A percentile compares a stretch with the other conserved stretches of the same genome.
phyloP scores from a whole-genome alignment of 2,888 invertebrate genomes.

The Drosophila pseudotalamancana region DNA sequence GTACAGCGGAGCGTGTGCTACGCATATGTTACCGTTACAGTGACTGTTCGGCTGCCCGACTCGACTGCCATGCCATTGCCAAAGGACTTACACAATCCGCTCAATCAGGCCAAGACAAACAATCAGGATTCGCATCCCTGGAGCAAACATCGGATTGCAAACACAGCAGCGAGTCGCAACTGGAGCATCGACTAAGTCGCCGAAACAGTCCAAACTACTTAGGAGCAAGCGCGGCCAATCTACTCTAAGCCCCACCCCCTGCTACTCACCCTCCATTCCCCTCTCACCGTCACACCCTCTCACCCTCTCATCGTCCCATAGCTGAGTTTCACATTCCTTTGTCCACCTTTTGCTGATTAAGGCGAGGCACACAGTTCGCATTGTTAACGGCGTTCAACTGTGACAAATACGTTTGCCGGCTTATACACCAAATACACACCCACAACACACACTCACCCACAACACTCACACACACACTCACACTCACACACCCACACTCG shows the following conservation, averaged over 20 bases:
- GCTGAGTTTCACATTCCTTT: conserved; percentile 4
- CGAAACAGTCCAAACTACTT: conserved; percentile 45
- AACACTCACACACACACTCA: not conserved
- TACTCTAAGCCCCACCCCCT: no score
- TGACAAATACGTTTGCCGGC: conserved; percentile 74
- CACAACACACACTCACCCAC: conserved; percentile 12
- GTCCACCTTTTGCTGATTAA: conserved; percentile 61
- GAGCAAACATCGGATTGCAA: conserved; percentile 35
- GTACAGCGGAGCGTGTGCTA: conserved; percentile 6
- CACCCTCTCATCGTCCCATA: no score
- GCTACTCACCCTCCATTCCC: not conserved
- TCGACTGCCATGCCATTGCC: not conserved
- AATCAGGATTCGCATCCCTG: conserved; percentile 56
- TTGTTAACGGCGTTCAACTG: conserved; percentile 76
- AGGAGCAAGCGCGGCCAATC: conserved; percentile 11
- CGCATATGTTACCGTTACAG: conserved; percentile 3
- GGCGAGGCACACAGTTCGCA: conserved; percentile 48
- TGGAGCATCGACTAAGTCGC: conserved; percentile 14
- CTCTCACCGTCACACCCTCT: not conserved
- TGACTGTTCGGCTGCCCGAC: no score
- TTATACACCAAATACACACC: conserved; percentile 43
- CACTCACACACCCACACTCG: conserved; percentile 8
- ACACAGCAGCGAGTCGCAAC: conserved; percentile 14
- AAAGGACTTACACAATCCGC: conserved; percentile 34
- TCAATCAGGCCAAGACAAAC: conserved; percentile 65